Evolutionary conservation across 2,113 vertebrate species (phyloP).

Genomic region (Leptodactylus fuscus): DNA sequence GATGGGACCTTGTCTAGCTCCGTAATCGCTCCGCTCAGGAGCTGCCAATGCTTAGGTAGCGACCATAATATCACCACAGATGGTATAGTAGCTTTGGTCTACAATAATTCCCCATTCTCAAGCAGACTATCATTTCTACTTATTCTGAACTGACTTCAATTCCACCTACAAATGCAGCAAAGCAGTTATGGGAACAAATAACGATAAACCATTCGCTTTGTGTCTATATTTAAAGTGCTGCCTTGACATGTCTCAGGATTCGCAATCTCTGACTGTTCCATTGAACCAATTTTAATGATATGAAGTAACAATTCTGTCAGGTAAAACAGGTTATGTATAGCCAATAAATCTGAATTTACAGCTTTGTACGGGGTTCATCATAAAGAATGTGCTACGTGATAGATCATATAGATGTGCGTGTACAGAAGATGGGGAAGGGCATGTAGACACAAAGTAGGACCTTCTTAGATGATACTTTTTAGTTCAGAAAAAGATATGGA

Average conservation of each 20-base stretch:
- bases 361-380: neutral
- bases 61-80: too few relatives aligned
- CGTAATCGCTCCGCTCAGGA: too few relatives aligned
- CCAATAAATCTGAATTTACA: neutral
- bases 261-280: neutral
- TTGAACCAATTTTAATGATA: neutral
- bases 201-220: neutral
- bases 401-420: neutral
- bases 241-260: neutral
- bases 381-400: neutral
- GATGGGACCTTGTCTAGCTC: too few relatives aligned
- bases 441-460: neutral
- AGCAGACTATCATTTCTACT: too few relatives aligned
- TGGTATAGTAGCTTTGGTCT: too few relatives aligned
- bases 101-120: too few relatives aligned
- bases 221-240: neutral
- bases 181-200: neutral
- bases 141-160: neutral
- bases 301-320: neutral
- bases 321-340: neutral
- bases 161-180: neutral
- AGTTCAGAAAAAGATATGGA: too few relatives aligned
- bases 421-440: neutral
- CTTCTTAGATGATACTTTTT: neutral
- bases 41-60: too few relatives aligned